Evolutionary conservation across 2,888 invertebrate species (phyloP), one percentile per base, ranked within the genome.

Genomic region (Trichogramma evanescens): DNA sequence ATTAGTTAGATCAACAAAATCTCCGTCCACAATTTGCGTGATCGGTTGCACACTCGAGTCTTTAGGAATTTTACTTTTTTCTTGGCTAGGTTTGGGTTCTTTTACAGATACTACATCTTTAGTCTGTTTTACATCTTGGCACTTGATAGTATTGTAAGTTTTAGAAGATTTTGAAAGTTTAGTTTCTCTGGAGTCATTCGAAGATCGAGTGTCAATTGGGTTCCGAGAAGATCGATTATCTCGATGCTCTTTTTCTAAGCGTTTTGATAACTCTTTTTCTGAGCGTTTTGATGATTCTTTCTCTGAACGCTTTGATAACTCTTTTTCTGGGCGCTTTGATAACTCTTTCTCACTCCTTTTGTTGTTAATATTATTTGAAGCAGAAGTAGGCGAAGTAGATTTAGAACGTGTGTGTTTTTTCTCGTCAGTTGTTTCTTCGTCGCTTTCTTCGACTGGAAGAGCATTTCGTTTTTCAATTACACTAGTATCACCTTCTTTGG

Each of bases 381-480:
- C 41, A 7, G 26, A n/a, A 8, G 40, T 38, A 41, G 56, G 62
- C 3, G 59, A 64, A 64, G 58, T 66, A 2, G 72, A 64, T 48
- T 75, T 77, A n/a, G 72, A 70, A 42, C 67, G 71, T 1, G 61
- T 55, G 9, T 72, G 72, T 43, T 74, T 76, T 43, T 72, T 73
- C 13, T 71, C 72, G 5, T 76, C 75, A 7, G 72, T 74, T 6
- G 62, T 54, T 10, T 78, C 78, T 2, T 76, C 76, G 60, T 77
- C 78, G 65, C 89, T 89, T 26, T 87, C 87, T 70, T 91, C 91
- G 68, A 89, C 82, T 0, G 89, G 89, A 46, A 93, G 72, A 0
- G 89, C 88, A 56, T 88, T 89, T 6, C 76, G 70, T 74, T 88
- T 91, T 56, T 79, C 78, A 4, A 88, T 82, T 2, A 86, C 77